Base-by-base conservation (phyloP, 2,888 invertebrate species). In the Hirtodrosophila histrioides region DNA sequence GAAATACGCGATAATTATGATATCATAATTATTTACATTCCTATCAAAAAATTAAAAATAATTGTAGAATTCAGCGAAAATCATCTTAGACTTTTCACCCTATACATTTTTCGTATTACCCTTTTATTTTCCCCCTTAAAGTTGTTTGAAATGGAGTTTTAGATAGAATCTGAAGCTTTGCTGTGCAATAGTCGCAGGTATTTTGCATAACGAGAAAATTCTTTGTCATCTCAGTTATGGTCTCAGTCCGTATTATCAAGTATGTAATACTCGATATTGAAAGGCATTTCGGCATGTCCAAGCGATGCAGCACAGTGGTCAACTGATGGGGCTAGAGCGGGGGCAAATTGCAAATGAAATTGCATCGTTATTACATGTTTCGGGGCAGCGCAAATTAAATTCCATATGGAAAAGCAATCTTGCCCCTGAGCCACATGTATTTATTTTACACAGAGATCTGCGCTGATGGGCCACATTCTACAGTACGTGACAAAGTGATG, bases 371-470 rank as follows among this genome's bases (percentile, higher is more conserved):
- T 89, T 89, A 80, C 88, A 85, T 89, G 89, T 89, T 86, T 72
- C 58, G 40, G 75, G 78, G 81, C 78, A 86, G 88, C 82, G 88
- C 88, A 89, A 89, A 89, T 89, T 89, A 89, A 89, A 89, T 89
- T 89, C 88, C 89, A 84, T 88, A 89, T 89, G 84, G 81, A 88
- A 89, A 89, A 89, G 88, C 86, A 89, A 89, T 89, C 88, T 88
- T 65, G 63, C 24, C 70, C 1, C 51, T 62, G 73, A 65, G 50
- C 65, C 77, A 40, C 65, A 71, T 75, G 71, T 78, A 75, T 81
- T 84, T 86, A 86, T 83, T 85, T 85, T 79, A 80, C 80, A 64
- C 65, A 70, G 46, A 76, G 78, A 79, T 88, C 83, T 75, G 35
- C 55, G 9, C 46, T 65, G 61, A 74, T 69, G 70, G 10, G 60